A percentile compares a stretch with the other conserved stretches of the same genome.
phyloP scores from a whole-genome alignment of 2,797 vertebrate species.

The Pangasius sanitwongsei region DNA sequence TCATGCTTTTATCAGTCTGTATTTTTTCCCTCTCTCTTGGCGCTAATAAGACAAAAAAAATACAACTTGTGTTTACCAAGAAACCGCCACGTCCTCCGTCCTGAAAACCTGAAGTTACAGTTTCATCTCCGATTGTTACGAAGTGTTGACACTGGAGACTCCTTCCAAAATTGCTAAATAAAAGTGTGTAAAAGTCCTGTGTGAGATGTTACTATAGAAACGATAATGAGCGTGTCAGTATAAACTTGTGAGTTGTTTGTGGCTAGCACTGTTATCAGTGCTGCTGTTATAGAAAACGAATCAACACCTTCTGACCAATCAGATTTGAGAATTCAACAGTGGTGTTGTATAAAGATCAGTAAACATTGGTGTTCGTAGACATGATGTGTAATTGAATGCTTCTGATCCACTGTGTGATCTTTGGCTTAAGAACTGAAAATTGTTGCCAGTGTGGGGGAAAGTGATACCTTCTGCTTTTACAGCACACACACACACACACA shows the following conservation, averaged over 20 bases:
- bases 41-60: background rate
- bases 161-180: background rate
- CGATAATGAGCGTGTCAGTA: background rate
- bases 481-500: background rate
- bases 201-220: background rate
- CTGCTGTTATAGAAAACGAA: background rate
- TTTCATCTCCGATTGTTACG: background rate
- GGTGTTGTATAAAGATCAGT: background rate
- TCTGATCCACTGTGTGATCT: background rate
- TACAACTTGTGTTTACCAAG: background rate
- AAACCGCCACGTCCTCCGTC: background rate
- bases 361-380: background rate
- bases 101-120: background rate
- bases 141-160: background rate
- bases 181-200: background rate
- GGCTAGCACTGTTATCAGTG: background rate
- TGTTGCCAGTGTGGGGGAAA: slow-evolving; percentile 11
- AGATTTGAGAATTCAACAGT: background rate
- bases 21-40: background rate
- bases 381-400: background rate
- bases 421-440: slow-evolving; percentile 10
- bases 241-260: background rate
- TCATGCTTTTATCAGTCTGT: background rate
- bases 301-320: background rate
- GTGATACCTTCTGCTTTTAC: background rate